Evolutionary conservation across 2,888 invertebrate species (phyloP).

Genomic region (Microctonus hyperodae): DNA sequence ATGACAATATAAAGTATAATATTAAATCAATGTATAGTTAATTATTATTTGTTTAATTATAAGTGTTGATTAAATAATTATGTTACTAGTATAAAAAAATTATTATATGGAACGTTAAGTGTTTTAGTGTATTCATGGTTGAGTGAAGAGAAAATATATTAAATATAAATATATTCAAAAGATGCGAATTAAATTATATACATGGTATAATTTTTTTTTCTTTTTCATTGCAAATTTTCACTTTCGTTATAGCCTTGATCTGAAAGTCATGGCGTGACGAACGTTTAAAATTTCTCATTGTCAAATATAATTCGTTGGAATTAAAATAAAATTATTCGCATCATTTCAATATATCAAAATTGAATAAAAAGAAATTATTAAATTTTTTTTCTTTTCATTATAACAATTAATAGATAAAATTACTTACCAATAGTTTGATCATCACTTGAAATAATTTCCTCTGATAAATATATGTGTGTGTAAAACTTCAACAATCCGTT

Average conservation of each 20-base stretch:
- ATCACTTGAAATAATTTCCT: background rate
- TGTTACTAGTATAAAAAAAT: background rate
- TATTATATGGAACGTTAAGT: constrained; percentile 12
- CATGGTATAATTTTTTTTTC: no score
- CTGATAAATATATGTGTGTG: background rate
- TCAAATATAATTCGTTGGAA: constrained; percentile 3
- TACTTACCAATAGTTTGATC: background rate
- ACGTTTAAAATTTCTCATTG: constrained; percentile 22
- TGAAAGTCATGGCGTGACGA: constrained; percentile 24
- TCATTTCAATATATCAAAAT: background rate
- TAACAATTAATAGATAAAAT: background rate
- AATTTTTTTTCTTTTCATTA: no score
- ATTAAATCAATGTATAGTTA: background rate
- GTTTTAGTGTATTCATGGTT: constrained; percentile 12
- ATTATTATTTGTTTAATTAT: background rate
- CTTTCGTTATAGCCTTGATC: constrained; percentile 30
- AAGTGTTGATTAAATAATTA: background rate
- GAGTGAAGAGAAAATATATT: constrained; percentile 20
- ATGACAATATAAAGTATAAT: background rate
- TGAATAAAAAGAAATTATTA: no score
- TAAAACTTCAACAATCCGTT: background rate
- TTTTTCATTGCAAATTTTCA: constrained; percentile 31
- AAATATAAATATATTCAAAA: constrained; percentile 11
- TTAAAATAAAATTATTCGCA: background rate
- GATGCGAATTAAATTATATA: constrained; percentile 5